phyloP scores from a whole-genome alignment of 2,797 vertebrate genomes.

The Chromobotia macracanthus region DNA sequence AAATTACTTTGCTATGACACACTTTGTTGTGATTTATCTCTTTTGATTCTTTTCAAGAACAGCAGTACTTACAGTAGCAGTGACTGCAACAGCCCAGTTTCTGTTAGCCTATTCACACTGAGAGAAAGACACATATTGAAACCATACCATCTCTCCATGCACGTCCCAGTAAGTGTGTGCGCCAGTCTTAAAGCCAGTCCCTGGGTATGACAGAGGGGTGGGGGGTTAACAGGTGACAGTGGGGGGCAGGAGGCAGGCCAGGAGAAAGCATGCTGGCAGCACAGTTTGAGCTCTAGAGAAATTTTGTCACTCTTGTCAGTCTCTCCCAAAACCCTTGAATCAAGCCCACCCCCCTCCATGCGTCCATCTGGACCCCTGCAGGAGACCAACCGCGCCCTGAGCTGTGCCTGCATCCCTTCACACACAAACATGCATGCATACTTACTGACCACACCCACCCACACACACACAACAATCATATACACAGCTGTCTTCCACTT shows the following conservation, averaged over 20 bases:
- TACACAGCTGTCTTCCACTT: constrained; percentile 51
- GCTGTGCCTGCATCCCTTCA: constrained; percentile 14
- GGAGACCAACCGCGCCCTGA: constrained; percentile 47
- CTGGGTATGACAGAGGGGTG: constrained; percentile 43
- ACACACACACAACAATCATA: constrained; percentile 59
- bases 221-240: constrained; percentile 68
- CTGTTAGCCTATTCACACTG: constrained; percentile 3
- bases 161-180: constrained; percentile 22
- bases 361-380: constrained; percentile 68
- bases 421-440: constrained; percentile 19
- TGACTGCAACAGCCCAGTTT: constrained; percentile 7
- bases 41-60: neutral
- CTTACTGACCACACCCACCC: constrained; percentile 59
- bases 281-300: constrained; percentile 66
- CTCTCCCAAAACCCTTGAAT: constrained; percentile 50
- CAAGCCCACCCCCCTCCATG: constrained; percentile 52
- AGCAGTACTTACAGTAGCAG: neutral
- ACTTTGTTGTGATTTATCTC: neutral
- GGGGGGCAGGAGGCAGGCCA: constrained; percentile 63
- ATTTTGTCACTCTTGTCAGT: constrained; percentile 60
- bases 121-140: constrained; percentile 11
- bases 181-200: constrained; percentile 43
- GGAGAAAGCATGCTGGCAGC: constrained; percentile 60
- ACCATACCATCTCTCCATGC: constrained; percentile 4
- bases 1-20: neutral